Conservation (phyloP, 2,797 vertebrate genomes). For the Lutjanus campechanus region DNA sequence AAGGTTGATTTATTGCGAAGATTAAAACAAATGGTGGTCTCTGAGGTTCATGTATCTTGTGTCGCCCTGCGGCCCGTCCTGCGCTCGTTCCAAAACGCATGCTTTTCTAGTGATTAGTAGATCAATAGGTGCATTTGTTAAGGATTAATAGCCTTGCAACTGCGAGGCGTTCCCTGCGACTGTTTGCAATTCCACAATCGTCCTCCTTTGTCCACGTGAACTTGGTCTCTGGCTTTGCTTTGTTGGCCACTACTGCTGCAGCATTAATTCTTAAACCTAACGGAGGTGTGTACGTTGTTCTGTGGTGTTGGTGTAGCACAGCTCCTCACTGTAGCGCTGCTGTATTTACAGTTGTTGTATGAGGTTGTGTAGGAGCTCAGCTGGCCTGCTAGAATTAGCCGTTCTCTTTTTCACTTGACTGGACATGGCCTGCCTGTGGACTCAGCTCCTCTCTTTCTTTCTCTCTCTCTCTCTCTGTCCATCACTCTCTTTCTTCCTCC, state of each 20-base stretch:
- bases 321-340: conserved; percentile 19
- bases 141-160: conserved; percentile 7
- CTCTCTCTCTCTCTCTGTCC: conserved; percentile 48
- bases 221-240: conserved; percentile 19
- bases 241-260: conserved; percentile 15
- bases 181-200: conserved; percentile 27
- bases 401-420: conserved; percentile 79
- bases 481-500: conserved; percentile 36
- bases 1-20: not conserved
- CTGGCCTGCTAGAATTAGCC: conserved; percentile 70
- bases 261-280: conserved; percentile 32
- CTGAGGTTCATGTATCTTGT: not conserved
- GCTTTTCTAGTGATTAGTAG: not conserved
- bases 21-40: not conserved
- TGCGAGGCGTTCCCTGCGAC: conserved; percentile 16
- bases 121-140: conserved; percentile 23
- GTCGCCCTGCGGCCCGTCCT: too few species aligned
- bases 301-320: conserved; percentile 5
- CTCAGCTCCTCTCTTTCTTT: conserved; percentile 42
- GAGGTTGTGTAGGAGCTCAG: conserved; percentile 71
- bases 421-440: conserved; percentile 71
- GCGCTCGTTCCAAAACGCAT: not conserved
- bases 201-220: conserved; percentile 27
- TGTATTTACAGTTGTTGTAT: conserved; percentile 63
- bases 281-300: not conserved